Evolutionary conservation across 1,140 invertebrate genomes (phyloP), one percentile per base, ranked within the genome.

Genomic region (Drosophila obscura): DNA sequence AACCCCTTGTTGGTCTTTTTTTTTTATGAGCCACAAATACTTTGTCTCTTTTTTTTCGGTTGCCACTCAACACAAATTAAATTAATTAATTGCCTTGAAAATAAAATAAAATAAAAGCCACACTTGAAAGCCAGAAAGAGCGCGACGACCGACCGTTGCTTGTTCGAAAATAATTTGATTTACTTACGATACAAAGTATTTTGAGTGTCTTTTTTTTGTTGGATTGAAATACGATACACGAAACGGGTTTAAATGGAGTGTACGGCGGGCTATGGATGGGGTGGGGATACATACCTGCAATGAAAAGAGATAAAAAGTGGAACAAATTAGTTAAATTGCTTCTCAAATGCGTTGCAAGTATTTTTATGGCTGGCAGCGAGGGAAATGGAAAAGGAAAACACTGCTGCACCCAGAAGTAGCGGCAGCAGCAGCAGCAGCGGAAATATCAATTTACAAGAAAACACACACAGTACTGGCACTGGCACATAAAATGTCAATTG

Each of bases 371-470:
- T 52, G 8, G 35, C 39, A 65, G 22, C 55, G 11, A 44, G 35
- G 35, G 35, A 39, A 11, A 39, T 11, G 31, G 9, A 39, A 24
- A 13, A 39, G 31, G 31, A 35, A 9, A 11, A 35, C 0, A 35
- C 26, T 31, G 8, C 67, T 75, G 49, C 67, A 51, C 68, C 60
- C 67, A 15, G 35, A 50, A 44, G 11, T 2, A 5, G 31, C 3
- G 8, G 31, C 35, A 39, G 2, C 9, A 9, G 31, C 9, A 11
- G 31, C 9, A 4, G 31, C 35, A 4, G 60, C 73, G 77, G 77
- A 79, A 79, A 73, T 79, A 76, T 77, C 73, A 79, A 79, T 79
- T 79, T 77, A 79, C 68, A 48, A 72, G 53, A 77, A 67, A 73
- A 39, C 11, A 39, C 35, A 39, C 35, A 39, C 11, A 39, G 31